Evolutionary conservation across 2,888 invertebrate species (phyloP).

Genomic region (Spodoptera littoralis): DNA sequence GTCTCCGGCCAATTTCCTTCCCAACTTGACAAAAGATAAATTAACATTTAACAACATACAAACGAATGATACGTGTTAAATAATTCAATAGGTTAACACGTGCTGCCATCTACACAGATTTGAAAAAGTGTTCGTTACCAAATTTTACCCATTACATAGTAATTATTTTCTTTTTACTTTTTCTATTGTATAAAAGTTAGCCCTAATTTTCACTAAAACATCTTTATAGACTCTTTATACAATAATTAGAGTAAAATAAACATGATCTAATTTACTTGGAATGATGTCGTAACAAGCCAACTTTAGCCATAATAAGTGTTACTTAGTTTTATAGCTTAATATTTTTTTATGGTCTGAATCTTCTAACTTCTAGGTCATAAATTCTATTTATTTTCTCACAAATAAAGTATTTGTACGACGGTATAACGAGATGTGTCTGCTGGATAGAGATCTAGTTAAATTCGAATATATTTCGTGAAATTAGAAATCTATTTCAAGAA

Average conservation of each 20-base stretch:
- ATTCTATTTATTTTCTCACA: slow-evolving; percentile 15
- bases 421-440: too few relatives aligned
- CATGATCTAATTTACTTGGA: slow-evolving; percentile 47
- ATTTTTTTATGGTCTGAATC: slow-evolving; percentile 27
- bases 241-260: slow-evolving; percentile 41
- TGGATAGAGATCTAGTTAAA: too few relatives aligned
- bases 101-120: slow-evolving; percentile 19
- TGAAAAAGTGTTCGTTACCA: too few relatives aligned
- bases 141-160: too few relatives aligned
- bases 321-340: slow-evolving; percentile 45
- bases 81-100: slow-evolving; percentile 70
- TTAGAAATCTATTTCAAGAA: too few relatives aligned
- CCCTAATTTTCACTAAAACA: slow-evolving; percentile 19
- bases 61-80: slow-evolving; percentile 67
- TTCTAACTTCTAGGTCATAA: slow-evolving; percentile 18
- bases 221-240: slow-evolving; percentile 31
- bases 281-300: slow-evolving; percentile 38
- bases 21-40: slow-evolving; percentile 75
- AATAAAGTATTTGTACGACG: neutral
- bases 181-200: too few relatives aligned
- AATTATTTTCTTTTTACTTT: too few relatives aligned
- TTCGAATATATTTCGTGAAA: too few relatives aligned
- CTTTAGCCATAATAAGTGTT: slow-evolving; percentile 44
- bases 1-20: slow-evolving; percentile 61
- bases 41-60: slow-evolving; percentile 76